phyloP scores from a whole-genome alignment of 2,888 invertebrate species.

The Ophion ellenae region DNA sequence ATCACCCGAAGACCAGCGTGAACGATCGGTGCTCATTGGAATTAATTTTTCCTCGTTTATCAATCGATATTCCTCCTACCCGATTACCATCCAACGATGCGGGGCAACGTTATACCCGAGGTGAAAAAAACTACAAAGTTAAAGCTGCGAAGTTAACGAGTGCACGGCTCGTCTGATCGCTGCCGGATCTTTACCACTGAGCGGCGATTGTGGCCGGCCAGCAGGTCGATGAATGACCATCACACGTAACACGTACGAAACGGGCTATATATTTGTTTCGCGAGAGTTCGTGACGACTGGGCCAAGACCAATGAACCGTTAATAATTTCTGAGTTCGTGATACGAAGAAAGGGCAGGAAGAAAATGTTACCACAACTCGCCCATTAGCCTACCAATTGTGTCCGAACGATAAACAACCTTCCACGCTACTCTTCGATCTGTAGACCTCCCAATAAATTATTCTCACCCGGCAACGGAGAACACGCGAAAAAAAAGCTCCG shows the following conservation, averaged over 20 bases:
- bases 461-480: constrained; percentile 18
- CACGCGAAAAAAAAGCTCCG: background rate
- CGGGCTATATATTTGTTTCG: background rate
- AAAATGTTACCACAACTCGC: background rate
- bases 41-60: background rate
- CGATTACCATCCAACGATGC: constrained; percentile 1
- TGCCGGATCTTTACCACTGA: constrained; percentile 53
- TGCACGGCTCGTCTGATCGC: constrained; percentile 51
- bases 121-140: constrained; percentile 15
- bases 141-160: constrained; percentile 9
- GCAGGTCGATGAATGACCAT: constrained; percentile 60
- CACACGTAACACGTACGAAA: background rate
- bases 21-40: background rate
- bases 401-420: constrained; percentile 25
- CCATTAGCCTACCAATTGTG: background rate
- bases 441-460: constrained; percentile 40
- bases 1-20: background rate
- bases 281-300: constrained; percentile 39
- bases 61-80: constrained; percentile 5
- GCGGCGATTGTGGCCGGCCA: constrained; percentile 35
- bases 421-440: background rate
- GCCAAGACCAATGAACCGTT: constrained; percentile 62
- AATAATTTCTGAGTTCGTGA: constrained; percentile 51
- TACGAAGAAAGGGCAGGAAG: constrained; percentile 1
- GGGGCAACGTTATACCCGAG: background rate